Conservation (phyloP, 2,888 invertebrate species). For the Thelaira solivaga region DNA sequence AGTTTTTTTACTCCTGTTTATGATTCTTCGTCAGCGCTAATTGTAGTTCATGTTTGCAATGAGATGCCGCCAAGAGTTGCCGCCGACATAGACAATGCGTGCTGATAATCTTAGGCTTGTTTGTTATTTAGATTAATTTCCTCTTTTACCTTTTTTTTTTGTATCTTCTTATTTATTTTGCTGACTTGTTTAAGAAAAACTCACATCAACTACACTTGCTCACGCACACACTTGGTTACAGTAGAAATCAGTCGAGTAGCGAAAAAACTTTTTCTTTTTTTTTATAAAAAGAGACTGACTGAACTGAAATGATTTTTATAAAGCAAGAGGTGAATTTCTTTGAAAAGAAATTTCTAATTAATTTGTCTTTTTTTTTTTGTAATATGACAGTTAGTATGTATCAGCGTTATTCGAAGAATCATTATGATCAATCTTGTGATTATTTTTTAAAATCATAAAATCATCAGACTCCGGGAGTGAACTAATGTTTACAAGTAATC, state of each 20-base stretch:
- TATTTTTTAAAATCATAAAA: no score
- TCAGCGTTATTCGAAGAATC: no score
- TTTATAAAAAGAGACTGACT: no score
- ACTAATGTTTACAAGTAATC: no score
- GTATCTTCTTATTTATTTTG: not conserved
- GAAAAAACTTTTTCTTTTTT: no score
- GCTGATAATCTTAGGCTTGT: conserved; percentile 41
- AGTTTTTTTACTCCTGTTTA: conserved; percentile 63
- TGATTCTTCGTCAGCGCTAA: conserved; percentile 56
- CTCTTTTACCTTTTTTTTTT: not conserved
- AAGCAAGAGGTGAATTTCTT: no score
- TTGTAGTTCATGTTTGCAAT: conserved; percentile 54
- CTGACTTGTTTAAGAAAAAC: not conserved
- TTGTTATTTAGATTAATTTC: conserved; percentile 13
- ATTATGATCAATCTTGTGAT: no score
- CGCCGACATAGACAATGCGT: conserved; percentile 52
- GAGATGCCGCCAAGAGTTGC: conserved; percentile 53
- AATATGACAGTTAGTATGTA: no score
- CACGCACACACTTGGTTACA: not conserved
- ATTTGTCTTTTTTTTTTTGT: no score
- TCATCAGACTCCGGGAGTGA: no score
- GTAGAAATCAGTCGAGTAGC: not conserved
- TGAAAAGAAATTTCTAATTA: no score
- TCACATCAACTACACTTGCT: not conserved
- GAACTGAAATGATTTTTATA: no score